Evolutionary conservation across 2,113 vertebrate species (phyloP).

Genomic region (Synodontis membranacea): DNA sequence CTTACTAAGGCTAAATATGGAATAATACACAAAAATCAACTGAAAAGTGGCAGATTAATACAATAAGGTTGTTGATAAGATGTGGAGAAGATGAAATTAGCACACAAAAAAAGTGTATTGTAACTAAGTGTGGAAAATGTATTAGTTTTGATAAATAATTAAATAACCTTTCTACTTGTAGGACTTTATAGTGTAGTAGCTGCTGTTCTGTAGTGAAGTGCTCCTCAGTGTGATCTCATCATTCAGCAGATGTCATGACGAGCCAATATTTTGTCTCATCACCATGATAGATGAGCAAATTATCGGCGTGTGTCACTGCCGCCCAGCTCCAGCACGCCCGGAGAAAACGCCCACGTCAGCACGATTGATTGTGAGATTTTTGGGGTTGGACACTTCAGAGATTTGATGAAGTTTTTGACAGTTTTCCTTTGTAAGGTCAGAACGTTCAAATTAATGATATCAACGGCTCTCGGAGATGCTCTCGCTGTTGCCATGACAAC

Average conservation of each 20-base stretch:
- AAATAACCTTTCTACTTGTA: neutral
- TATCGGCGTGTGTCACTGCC: conserved; percentile 72
- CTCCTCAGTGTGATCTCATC: conserved; percentile 66
- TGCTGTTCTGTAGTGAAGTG: conserved; percentile 64
- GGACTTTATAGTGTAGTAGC: conserved; percentile 24
- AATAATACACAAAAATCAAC: neutral
- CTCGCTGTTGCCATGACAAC: conserved; percentile 11
- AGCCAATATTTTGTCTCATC: conserved; percentile 74
- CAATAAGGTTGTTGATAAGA: neutral
- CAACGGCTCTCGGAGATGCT: neutral
- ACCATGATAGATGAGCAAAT: conserved; percentile 75
- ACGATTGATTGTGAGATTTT: conserved; percentile 69
- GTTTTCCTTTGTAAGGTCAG: conserved; percentile 73
- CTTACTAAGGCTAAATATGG: neutral
- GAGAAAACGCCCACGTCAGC: conserved; percentile 71
- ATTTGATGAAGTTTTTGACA: conserved; percentile 74
- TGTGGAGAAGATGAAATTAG: neutral
- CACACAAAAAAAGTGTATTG: neutral
- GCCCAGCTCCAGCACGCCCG: conserved; percentile 52
- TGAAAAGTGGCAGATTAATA: neutral
- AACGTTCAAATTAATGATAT: conserved; percentile 29
- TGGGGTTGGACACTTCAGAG: conserved; percentile 60
- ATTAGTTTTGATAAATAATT: neutral
- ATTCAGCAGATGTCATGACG: conserved; percentile 70
- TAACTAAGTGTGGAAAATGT: neutral